A percentile compares a stretch with the other conserved stretches of the same genome.
Conservation (phyloP, 2,797 vertebrate species). For the Oreochromis mossambicus region DNA sequence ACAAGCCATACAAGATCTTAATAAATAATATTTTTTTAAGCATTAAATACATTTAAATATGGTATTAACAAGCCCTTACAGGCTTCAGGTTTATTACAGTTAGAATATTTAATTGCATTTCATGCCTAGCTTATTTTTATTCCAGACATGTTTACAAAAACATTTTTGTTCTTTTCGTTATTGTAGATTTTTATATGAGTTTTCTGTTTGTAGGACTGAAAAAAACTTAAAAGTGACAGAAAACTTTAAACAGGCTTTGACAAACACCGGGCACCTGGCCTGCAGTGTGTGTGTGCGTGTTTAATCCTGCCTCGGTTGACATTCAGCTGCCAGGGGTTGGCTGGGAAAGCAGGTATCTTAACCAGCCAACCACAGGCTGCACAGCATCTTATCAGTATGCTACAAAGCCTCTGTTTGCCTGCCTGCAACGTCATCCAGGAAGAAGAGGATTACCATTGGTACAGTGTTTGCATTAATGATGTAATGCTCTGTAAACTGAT, state of each 20-base stretch:
- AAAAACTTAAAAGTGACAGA: not conserved
- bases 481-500: conserved; percentile 64
- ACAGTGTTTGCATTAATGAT: conserved; percentile 63
- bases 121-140: conserved; percentile 5
- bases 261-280: not conserved
- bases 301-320: conserved; percentile 14
- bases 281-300: not conserved
- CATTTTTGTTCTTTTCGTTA: not conserved
- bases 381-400: conserved; percentile 27
- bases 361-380: conserved; percentile 4
- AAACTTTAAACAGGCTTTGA: not conserved
- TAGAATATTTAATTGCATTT: not conserved
- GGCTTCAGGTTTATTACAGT: not conserved
- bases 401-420: conserved; percentile 41
- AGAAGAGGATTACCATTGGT: conserved; percentile 49
- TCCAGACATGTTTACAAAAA: not conserved
- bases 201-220: not conserved
- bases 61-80: not conserved
- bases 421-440: conserved; percentile 45
- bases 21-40: not conserved
- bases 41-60: not conserved
- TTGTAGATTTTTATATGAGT: not conserved
- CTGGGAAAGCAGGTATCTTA: not conserved
- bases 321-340: conserved; percentile 19
- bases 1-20: not conserved